A percentile compares a stretch with the other conserved stretches of the same genome.
phyloP scores from a whole-genome alignment of 2,888 invertebrate genomes.

The Agrochola litura region DNA sequence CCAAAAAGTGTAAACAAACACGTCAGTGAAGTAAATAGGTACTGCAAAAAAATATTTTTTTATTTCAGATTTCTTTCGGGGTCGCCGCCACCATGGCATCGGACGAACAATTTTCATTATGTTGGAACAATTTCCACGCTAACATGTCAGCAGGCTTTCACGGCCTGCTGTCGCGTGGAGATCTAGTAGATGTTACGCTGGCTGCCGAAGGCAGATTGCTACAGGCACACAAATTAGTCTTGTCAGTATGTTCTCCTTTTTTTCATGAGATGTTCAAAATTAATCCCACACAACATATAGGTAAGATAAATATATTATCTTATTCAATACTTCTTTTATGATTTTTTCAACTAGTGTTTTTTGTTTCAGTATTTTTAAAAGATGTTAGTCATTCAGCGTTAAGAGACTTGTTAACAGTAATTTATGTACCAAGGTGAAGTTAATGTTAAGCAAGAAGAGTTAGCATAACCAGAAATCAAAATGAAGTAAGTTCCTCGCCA shows the following conservation, averaged over 20 bases:
- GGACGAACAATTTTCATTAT: constrained; percentile 93
- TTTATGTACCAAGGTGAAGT: constrained; percentile 94
- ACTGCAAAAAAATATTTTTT: too few relatives aligned
- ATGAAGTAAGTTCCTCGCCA: constrained; percentile 90
- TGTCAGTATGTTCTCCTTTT: constrained; percentile 94
- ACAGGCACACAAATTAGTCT: constrained; percentile 93
- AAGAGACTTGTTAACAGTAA: constrained; percentile 93
- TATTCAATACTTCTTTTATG: too few relatives aligned
- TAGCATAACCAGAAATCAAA: constrained; percentile 92
- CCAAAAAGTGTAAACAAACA: too few relatives aligned
- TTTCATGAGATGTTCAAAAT: constrained; percentile 94
- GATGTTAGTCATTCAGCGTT: constrained; percentile 93
- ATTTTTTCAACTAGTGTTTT: too few relatives aligned
- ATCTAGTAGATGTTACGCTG: constrained; percentile 93
- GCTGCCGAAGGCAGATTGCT: constrained; percentile 93
- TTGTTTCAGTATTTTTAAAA: constrained; percentile 92
- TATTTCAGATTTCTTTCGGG: constrained; percentile 82
- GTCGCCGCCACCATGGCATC: constrained; percentile 92
- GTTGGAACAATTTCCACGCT: constrained; percentile 94
- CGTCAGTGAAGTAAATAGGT: too few relatives aligned
- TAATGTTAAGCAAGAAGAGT: constrained; percentile 93
- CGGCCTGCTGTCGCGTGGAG: constrained; percentile 92
- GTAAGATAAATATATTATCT: constrained; percentile 86
- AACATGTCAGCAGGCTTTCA: constrained; percentile 94
- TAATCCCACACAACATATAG: constrained; percentile 93